phyloP scores from a whole-genome alignment of 2,888 invertebrate species.

The Amiota mariae region DNA sequence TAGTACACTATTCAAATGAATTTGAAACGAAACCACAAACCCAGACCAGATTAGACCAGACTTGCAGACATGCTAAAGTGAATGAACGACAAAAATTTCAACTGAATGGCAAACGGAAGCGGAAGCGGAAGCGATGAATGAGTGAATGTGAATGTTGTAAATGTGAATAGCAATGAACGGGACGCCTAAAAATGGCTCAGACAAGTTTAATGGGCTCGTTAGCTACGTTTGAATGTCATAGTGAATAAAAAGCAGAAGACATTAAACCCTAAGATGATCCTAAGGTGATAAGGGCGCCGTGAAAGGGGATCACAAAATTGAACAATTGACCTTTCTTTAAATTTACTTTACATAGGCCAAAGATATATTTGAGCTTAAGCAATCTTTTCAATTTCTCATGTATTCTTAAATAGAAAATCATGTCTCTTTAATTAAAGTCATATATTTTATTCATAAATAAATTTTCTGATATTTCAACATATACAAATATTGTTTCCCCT shows the following conservation, averaged over 20 bases:
- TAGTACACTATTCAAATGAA: conserved; percentile 5
- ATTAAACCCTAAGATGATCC: no score
- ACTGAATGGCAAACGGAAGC: conserved; percentile 38
- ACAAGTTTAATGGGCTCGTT: conserved; percentile 25
- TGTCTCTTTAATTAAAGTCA: no score
- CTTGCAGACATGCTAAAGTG: conserved; percentile 29
- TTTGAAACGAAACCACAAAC: conserved; percentile 1
- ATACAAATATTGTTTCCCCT: no score
- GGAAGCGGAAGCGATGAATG: conserved; percentile 15
- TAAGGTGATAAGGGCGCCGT: no score
- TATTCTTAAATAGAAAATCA: no score
- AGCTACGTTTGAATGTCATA: conserved; percentile 6
- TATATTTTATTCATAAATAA: no score
- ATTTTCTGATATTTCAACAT: no score
- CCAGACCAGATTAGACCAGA: background rate
- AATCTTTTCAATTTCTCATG: no score
- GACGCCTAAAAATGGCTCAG: conserved; percentile 16
- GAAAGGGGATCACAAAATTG: no score
- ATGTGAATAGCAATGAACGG: background rate
- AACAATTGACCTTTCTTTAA: no score
- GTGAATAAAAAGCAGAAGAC: background rate
- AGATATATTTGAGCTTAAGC: no score
- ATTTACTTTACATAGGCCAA: no score
- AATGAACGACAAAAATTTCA: conserved; percentile 41
- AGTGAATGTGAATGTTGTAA: background rate